Conservation (phyloP, 2,888 invertebrate species). For the Catocala fraxini region DNA sequence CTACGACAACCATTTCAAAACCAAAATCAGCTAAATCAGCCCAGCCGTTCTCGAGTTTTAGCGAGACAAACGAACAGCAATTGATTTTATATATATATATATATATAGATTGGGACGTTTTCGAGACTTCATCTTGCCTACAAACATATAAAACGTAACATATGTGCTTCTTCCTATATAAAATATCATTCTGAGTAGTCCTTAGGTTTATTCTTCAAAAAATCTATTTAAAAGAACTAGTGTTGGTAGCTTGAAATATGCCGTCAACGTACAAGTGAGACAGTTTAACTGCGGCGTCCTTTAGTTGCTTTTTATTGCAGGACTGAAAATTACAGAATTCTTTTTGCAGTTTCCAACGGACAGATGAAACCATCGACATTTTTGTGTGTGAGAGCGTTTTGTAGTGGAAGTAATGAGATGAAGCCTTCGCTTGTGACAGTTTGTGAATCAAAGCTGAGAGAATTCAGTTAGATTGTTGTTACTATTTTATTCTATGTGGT, state of each 20-base stretch:
- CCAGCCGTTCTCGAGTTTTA: no score
- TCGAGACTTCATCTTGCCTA: no score
- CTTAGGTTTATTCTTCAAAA: neutral
- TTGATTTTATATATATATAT: no score
- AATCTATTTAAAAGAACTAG: neutral
- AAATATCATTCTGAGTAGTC: neutral
- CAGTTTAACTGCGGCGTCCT: neutral
- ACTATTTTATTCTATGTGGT: no score
- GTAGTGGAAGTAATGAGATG: neutral
- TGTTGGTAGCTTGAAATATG: neutral
- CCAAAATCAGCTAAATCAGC: no score
- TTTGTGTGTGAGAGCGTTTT: neutral
- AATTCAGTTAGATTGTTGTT: neutral
- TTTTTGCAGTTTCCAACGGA: neutral
- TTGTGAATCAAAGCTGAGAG: neutral
- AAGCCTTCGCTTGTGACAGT: neutral
- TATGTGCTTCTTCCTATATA: no score
- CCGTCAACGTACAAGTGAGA: neutral
- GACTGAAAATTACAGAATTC: constrained; percentile 3
- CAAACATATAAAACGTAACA: no score
- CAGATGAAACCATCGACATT: constrained; percentile 3
- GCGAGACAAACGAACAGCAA: no score
- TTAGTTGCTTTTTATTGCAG: constrained; percentile 2
- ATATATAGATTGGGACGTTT: no score
- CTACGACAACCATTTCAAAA: no score